Conservation (phyloP, 2,113 vertebrate species). For the Mormyrus iriodes region DNA sequence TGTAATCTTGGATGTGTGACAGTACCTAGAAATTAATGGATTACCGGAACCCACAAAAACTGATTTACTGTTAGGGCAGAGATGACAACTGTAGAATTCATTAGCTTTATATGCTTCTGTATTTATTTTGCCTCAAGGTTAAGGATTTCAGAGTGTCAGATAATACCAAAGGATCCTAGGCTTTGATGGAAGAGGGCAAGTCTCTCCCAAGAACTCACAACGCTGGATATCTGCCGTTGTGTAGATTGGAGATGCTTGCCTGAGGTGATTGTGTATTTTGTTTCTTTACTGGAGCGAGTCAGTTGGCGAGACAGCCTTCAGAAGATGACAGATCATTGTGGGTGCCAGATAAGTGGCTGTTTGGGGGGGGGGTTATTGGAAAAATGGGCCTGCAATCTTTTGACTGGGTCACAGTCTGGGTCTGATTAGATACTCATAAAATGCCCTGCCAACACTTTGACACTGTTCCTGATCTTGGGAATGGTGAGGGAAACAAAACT, state of each 20-base stretch:
- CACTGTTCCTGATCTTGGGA: slow-evolving; percentile 7
- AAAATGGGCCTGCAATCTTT: neutral
- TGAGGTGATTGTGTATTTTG: neutral
- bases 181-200: neutral
- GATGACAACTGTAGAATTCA: neutral
- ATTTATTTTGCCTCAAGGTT: no score
- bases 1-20: neutral
- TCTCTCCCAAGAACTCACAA: neutral
- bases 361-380: neutral
- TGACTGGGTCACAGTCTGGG: neutral
- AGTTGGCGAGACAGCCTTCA: neutral
- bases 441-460: neutral
- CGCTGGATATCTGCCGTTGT: neutral
- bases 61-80: neutral
- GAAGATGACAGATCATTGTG: slow-evolving; percentile 2
- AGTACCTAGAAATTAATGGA: neutral
- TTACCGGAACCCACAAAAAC: neutral
- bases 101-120: neutral
- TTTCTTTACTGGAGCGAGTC: neutral
- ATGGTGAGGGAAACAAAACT: neutral
- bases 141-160: neutral
- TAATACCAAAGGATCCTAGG: neutral
- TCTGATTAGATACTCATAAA: neutral
- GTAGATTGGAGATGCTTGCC: neutral
- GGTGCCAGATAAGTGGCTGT: neutral